Percentiles rank a stretch among this genome's conserved stretches.
These are phyloP conservation scores for Hyalella azteca DNA, from an alignment of 2,888 invertebrate species.

Conservation along the genomic window DNA sequence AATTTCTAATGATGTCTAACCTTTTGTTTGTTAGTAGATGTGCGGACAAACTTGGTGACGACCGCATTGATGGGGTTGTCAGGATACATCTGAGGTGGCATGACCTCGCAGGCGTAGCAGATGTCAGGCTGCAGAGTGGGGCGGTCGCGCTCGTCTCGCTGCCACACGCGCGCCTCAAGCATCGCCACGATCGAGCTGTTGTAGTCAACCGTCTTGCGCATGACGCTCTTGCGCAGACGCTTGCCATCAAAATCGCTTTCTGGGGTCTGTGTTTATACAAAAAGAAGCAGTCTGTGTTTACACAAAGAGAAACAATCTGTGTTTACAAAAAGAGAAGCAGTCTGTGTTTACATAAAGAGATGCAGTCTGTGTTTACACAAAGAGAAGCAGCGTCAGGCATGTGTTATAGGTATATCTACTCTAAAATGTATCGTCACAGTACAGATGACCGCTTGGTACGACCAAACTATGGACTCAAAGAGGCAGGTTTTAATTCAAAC, in stretches of 20 bases:
- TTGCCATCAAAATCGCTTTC: constrained; percentile 88
- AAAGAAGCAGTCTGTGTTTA: too few relatives aligned
- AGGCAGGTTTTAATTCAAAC: too few relatives aligned
- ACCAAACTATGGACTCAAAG: too few relatives aligned
- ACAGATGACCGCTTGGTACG: too few relatives aligned
- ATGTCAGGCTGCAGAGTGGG: constrained; percentile 91
- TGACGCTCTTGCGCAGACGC: constrained; percentile 91
- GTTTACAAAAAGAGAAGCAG: too few relatives aligned
- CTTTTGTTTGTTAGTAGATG: constrained; percentile 91
- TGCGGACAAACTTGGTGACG: constrained; percentile 90
- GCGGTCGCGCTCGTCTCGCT: constrained; percentile 87
- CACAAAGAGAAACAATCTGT: too few relatives aligned
- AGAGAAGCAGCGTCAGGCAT: too few relatives aligned
- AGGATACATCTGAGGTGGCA: constrained; percentile 91
- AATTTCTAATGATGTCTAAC: constrained; percentile 44
- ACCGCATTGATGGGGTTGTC: constrained; percentile 97
- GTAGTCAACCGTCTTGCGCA: constrained; percentile 97
- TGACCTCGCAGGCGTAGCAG: constrained; percentile 89
- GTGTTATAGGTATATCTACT: too few relatives aligned
- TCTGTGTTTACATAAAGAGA: too few relatives aligned
- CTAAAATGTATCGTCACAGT: too few relatives aligned
- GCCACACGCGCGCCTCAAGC: constrained; percentile 93
- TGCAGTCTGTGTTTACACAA: too few relatives aligned
- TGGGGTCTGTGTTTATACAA: constrained; percentile 48
- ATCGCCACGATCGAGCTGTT: constrained; percentile 92